Evolutionary conservation across 2,888 invertebrate species (phyloP).

Genomic region (Germaria angustata): DNA sequence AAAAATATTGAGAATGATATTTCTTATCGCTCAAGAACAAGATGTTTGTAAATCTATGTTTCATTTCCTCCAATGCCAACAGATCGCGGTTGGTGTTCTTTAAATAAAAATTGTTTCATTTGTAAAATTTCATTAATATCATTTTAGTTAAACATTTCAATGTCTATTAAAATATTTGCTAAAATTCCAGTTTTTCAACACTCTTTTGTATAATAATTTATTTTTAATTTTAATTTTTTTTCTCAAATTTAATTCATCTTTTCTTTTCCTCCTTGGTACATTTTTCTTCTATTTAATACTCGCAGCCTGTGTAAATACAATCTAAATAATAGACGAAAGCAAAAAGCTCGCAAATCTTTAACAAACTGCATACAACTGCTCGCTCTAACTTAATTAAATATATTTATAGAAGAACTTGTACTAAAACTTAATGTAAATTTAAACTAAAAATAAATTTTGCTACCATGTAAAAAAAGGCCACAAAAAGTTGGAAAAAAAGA

Average conservation of each 20-base stretch:
- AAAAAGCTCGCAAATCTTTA: constrained; percentile 34
- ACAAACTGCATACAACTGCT: constrained; percentile 35
- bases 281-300: constrained; percentile 26
- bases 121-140: background rate
- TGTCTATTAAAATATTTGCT: constrained; percentile 39
- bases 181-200: constrained; percentile 21
- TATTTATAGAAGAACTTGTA: constrained; percentile 7
- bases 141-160: too few relatives aligned
- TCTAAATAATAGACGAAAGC: constrained; percentile 11
- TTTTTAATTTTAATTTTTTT: background rate
- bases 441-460: constrained; percentile 19
- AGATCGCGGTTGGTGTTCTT: too few relatives aligned
- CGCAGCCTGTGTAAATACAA: constrained; percentile 63
- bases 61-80: too few relatives aligned
- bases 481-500: background rate
- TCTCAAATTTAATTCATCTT: background rate
- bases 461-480: background rate
- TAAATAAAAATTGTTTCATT: background rate
- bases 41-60: too few relatives aligned
- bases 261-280: background rate
- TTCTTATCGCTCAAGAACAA: too few relatives aligned
- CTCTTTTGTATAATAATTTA: background rate
- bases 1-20: too few relatives aligned
- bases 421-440: constrained; percentile 36
- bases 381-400: constrained; percentile 24